Evolutionary conservation across 2,888 invertebrate species (phyloP), one percentile per base, ranked within the genome.

Genomic region (Digitonthophagus gazella): DNA sequence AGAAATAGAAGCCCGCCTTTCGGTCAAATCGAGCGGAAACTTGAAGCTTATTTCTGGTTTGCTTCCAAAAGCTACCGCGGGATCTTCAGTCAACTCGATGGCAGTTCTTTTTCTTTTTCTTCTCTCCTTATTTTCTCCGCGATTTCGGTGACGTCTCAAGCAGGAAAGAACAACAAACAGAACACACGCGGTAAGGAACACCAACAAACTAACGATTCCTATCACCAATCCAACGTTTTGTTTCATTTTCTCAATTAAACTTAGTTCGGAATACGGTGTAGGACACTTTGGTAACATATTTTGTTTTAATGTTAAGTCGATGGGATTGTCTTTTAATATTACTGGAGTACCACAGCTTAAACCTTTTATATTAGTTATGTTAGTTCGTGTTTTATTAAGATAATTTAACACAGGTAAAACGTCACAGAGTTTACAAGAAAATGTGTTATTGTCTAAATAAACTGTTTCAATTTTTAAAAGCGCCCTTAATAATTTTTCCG

Each of bases 391-490:
- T 66, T 70, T 70, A 65, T 86, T 83, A 79, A 87, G 85, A 71
- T 86, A 86, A 56, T 84, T 82, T 1, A 90, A 76, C 83, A 90
- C 86, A 1, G 85, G 82, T 14, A 85, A 84, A 18, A 87, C 86
- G 69, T 89, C 86, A 74, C 91, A 91, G 73, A 87, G 84, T 77
- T 90, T 88, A 77, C 91, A 92, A 8, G 85, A 84, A 90, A 90
- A 91, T n/a, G 86, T 85, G 78, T 91, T 91, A 65, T 84, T 85
- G n/a, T 85, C 82, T 65, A 91, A 80, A 76, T 85, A 82, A 1
- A 89, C 81, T 54, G 82, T 80, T 2, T 85, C 83, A 71, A 90
- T 84, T 6, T 85, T 85, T 77, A 89, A 89, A 65, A 91, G 78
- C 71, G 87, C 83, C 58, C 85, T 81, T 61, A 91, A 80, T 28